phyloP scores from a whole-genome alignment of 2,888 invertebrate genomes.

The Eustalomyia histrio region DNA sequence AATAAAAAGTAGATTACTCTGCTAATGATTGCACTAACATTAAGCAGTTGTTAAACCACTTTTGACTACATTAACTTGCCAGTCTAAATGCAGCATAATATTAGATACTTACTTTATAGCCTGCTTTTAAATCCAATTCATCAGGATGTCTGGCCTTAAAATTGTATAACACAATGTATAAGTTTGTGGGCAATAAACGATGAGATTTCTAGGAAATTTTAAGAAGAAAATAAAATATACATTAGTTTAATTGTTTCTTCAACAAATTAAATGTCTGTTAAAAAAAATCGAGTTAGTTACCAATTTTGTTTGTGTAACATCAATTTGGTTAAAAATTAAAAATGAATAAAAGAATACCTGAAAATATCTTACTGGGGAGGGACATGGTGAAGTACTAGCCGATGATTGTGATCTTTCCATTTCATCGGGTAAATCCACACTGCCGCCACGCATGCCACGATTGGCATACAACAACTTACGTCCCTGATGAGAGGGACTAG shows the following conservation, averaged over 20 bases:
- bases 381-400: conserved; percentile 95
- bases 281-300: not conserved
- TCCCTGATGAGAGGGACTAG: conserved; percentile 94
- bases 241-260: too few relatives aligned
- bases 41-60: too few relatives aligned
- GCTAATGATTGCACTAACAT: too few relatives aligned
- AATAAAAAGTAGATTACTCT: too few relatives aligned
- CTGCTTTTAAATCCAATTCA: conserved; percentile 95
- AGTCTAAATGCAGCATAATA: too few relatives aligned
- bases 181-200: conserved; percentile 91
- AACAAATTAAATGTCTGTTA: conserved; percentile 6
- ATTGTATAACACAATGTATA: conserved; percentile 96
- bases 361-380: conserved; percentile 87
- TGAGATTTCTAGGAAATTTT: conserved; percentile 85
- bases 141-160: conserved; percentile 96
- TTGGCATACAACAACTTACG: conserved; percentile 87
- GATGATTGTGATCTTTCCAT: conserved; percentile 94
- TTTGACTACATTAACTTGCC: too few relatives aligned
- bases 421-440: conserved; percentile 94
- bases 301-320: not conserved
- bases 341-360: conserved; percentile 75
- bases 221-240: not conserved
- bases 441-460: conserved; percentile 93
- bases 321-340: not conserved
- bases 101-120: conserved; percentile 82